Evolutionary conservation across 2,113 vertebrate genomes (phyloP).

Genomic region (Dasyurus viverrinus): DNA sequence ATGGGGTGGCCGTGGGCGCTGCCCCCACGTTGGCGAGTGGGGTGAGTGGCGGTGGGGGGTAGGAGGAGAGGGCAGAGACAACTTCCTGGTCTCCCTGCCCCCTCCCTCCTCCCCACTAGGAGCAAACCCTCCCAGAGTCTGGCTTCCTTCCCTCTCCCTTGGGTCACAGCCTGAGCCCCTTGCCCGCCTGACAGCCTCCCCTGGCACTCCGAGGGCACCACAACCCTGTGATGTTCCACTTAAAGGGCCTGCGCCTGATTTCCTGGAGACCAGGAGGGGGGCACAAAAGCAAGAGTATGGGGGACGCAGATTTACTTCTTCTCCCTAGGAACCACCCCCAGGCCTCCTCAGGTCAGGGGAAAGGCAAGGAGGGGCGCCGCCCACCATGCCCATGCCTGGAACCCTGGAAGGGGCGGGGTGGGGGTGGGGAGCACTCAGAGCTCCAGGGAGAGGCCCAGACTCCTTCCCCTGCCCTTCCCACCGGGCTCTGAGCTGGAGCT

Average conservation of each 20-base stretch:
- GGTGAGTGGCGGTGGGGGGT: not conserved
- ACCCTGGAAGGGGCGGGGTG: not conserved
- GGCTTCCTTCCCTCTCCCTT: constrained; percentile 35
- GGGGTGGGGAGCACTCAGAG: not conserved
- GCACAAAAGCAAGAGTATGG: not conserved
- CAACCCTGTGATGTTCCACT: not conserved
- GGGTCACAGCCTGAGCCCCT: not conserved
- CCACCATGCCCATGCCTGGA: not conserved
- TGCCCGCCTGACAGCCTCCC: not conserved
- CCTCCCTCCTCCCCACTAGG: constrained; percentile 12
- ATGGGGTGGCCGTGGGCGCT: constrained; percentile 65
- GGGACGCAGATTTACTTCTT: not conserved
- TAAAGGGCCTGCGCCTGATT: not conserved
- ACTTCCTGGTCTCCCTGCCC: not conserved
- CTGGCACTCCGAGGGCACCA: not conserved
- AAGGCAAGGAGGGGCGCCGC: not conserved
- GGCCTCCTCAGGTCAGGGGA: not conserved
- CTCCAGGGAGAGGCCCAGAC: not conserved
- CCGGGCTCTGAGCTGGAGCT: not conserved
- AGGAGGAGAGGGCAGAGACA: not conserved
- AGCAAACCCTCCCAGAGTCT: not conserved
- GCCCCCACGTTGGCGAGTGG: constrained; percentile 44
- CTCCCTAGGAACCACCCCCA: not conserved
- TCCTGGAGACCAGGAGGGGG: not conserved
- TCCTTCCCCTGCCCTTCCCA: not conserved